Percentiles rank a stretch among this genome's conserved stretches.
Evolutionary conservation across 2,797 vertebrate genomes (phyloP).

Genomic region (Sardinella longiceps): DNA sequence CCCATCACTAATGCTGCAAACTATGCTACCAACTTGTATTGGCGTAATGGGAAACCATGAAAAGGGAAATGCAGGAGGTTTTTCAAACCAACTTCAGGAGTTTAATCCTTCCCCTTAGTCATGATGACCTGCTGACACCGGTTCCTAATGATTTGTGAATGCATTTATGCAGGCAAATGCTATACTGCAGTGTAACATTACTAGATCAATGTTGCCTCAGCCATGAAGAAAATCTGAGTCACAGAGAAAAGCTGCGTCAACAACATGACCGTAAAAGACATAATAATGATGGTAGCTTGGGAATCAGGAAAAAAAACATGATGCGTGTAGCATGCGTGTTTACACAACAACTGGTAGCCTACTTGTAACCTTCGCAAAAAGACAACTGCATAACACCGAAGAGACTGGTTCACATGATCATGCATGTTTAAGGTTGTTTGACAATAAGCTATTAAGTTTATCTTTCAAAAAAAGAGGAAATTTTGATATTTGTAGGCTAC

Average conservation of each 20-base stretch:
- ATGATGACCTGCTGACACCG: too few species aligned
- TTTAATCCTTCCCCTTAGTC: too few species aligned
- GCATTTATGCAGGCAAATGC: neutral
- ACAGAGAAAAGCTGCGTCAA: too few species aligned
- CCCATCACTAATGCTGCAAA: too few species aligned
- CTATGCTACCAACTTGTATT: too few species aligned
- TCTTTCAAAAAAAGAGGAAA: neutral
- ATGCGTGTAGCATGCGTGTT: neutral
- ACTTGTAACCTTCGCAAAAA: conserved; percentile 7
- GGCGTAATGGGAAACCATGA: too few species aligned
- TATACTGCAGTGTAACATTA: too few species aligned
- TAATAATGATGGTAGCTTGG: neutral
- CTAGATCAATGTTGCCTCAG: too few species aligned
- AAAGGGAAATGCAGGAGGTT: too few species aligned
- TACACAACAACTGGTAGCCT: neutral
- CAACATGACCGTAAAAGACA: neutral
- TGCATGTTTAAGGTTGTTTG: too few species aligned
- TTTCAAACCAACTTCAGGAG: too few species aligned
- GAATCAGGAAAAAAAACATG: neutral
- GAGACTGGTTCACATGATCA: neutral
- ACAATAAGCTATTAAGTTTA: neutral
- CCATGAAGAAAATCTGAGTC: too few species aligned
- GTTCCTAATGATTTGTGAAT: neutral
- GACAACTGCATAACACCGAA: neutral
- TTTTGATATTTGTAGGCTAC: neutral